These are phyloP conservation scores for Leptestheria dahalacensis DNA, from an alignment of 1,140 invertebrate species.

Conservation along the genomic window DNA sequence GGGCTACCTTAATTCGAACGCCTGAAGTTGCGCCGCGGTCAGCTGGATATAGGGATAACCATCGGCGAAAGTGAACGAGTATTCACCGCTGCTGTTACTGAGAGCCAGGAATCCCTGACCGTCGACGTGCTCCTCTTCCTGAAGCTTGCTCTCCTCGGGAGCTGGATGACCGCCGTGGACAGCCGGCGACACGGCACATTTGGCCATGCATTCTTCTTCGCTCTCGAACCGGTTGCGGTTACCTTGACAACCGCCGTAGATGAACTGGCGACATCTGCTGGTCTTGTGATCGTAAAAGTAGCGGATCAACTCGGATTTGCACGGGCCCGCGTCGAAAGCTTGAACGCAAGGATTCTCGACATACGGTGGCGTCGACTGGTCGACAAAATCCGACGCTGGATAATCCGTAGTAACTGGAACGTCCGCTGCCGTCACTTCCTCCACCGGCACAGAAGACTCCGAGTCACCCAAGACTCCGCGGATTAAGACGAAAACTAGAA, in stretches of 20 bases:
- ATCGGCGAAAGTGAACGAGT: conserved; percentile 15
- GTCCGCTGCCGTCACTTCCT: too few species aligned
- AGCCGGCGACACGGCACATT: too few species aligned
- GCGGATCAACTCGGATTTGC: conserved; percentile 33
- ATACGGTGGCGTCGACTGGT: too few species aligned
- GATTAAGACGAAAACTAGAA: too few species aligned
- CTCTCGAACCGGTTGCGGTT: conserved; percentile 50
- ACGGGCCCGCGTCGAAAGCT: conserved; percentile 37
- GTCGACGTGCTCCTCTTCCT: background rate
- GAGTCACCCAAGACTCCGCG: conserved; percentile 24
- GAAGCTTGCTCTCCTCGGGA: background rate
- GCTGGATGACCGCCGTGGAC: too few species aligned
- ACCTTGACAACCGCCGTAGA: conserved; percentile 46
- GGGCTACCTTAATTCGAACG: conserved; percentile 13
- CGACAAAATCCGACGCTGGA: background rate
- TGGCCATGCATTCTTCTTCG: conserved; percentile 36
- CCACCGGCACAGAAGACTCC: too few species aligned
- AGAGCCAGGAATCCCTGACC: conserved; percentile 4
- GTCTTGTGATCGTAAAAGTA: conserved; percentile 40
- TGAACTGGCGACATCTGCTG: conserved; percentile 29
- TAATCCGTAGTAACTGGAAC: background rate
- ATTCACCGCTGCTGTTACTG: conserved; percentile 7
- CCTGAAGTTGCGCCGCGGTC: conserved; percentile 1
- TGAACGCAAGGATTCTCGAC: conserved; percentile 39
- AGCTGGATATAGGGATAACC: conserved; percentile 15